phyloP scores from a whole-genome alignment of 92 coral and sea anemone species.

The Paramuricea clavata region DNA sequence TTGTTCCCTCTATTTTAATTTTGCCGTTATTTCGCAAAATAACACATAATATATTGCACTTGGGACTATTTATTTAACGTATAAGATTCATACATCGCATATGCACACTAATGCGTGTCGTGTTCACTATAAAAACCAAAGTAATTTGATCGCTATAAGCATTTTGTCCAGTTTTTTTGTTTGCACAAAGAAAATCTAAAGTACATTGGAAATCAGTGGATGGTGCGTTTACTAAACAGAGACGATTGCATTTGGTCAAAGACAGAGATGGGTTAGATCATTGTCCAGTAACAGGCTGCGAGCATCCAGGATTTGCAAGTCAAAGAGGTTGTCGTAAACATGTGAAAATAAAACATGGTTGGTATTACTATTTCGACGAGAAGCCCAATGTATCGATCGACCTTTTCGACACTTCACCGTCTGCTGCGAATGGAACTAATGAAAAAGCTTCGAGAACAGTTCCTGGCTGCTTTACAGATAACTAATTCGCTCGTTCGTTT shows the following conservation, averaged over 20 bases:
- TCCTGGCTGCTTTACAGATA: background rate
- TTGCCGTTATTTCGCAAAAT: too few relatives aligned
- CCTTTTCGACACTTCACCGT: background rate
- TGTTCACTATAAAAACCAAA: too few relatives aligned
- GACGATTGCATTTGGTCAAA: background rate
- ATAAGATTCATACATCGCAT: too few relatives aligned
- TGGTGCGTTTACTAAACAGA: too few relatives aligned
- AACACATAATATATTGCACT: too few relatives aligned
- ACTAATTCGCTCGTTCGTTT: background rate
- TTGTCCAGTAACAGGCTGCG: background rate
- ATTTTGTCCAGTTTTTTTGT: too few relatives aligned
- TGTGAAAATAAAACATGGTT: background rate
- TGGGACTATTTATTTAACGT: too few relatives aligned
- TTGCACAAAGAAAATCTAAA: too few relatives aligned
- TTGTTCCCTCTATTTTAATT: too few relatives aligned
- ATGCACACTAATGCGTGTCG: too few relatives aligned
- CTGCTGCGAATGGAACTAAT: background rate
- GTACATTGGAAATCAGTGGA: too few relatives aligned
- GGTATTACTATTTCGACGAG: background rate
- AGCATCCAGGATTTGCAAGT: background rate
- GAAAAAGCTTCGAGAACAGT: background rate
- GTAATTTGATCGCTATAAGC: too few relatives aligned
- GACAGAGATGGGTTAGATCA: background rate
- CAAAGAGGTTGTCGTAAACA: slow-evolving; percentile 8
- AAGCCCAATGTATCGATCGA: slow-evolving; percentile 1